A percentile compares a stretch with the other conserved stretches of the same genome.
These are phyloP conservation scores for Labeo catla DNA, from an alignment of 2,113 vertebrate genomes.

Conservation along the genomic window DNA sequence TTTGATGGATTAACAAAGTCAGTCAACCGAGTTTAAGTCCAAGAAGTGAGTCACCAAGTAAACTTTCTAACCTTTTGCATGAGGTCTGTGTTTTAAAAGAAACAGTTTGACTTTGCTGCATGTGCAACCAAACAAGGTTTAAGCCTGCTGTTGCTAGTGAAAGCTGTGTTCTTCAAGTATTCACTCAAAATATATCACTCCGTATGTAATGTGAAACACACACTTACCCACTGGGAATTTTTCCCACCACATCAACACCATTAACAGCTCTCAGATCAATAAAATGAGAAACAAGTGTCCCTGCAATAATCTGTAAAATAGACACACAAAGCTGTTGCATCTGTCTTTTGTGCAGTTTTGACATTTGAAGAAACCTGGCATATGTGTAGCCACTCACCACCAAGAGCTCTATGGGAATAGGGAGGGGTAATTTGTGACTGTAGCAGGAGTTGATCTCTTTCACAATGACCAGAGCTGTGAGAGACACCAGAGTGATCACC, in stretches of 20 bases:
- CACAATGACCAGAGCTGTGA: slow-evolving; percentile 78
- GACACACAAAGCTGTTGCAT: not conserved
- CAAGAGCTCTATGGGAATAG: slow-evolving; percentile 89
- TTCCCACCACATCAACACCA: slow-evolving; percentile 82
- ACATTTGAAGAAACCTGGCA: not conserved
- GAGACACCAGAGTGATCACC: slow-evolving; percentile 80
- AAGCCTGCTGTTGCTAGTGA: not conserved
- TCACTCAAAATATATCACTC: not conserved
- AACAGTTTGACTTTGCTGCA: not conserved
- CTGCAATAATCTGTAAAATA: slow-evolving; percentile 80
- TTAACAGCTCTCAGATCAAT: slow-evolving; percentile 70
- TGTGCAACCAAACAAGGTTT: not conserved
- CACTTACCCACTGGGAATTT: slow-evolving; percentile 87
- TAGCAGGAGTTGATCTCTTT: slow-evolving; percentile 85
- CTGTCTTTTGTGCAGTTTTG: not conserved
- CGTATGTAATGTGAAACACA: not conserved
- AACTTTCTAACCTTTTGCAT: not conserved
- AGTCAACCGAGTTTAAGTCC: not conserved
- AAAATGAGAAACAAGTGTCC: slow-evolving; percentile 83
- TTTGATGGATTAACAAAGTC: slow-evolving; percentile 11
- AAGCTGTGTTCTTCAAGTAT: not conserved
- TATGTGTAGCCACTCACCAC: slow-evolving; percentile 74
- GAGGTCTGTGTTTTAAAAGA: not conserved
- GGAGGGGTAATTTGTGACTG: slow-evolving; percentile 78
- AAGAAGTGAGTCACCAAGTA: slow-evolving; percentile 4